Conservation (phyloP, 2,797 vertebrate species). For the Rhadinocentrus ornatus region DNA sequence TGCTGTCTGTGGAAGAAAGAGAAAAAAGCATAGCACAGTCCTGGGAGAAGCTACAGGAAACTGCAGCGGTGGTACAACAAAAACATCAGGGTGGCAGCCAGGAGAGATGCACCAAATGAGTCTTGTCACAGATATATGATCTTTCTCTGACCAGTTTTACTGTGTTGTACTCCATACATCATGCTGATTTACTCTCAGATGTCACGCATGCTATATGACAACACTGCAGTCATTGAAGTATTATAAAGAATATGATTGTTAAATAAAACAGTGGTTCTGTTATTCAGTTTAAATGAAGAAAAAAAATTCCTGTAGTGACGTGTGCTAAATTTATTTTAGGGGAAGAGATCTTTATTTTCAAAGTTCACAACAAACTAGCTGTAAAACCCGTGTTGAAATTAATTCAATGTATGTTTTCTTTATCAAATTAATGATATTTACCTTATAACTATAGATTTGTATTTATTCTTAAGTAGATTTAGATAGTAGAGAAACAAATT, state of each 20-base stretch:
- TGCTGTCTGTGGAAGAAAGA: constrained; percentile 51
- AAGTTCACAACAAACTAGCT: neutral
- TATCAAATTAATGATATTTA: neutral
- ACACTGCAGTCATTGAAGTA: no score
- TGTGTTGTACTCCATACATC: neutral
- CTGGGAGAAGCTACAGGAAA: constrained; percentile 59
- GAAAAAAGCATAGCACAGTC: constrained; percentile 44
- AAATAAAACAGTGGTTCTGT: neutral
- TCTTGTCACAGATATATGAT: neutral
- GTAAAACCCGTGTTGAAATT: neutral
- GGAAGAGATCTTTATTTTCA: neutral
- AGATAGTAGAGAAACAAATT: no score
- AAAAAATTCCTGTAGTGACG: neutral
- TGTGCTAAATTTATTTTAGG: neutral
- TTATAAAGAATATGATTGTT: no score
- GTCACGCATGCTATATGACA: no score
- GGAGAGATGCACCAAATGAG: constrained; percentile 6
- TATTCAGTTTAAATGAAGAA: neutral
- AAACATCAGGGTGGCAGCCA: constrained; percentile 14
- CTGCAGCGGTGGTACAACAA: constrained; percentile 11
- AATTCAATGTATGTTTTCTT: neutral
- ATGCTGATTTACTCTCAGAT: no score
- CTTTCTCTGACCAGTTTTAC: neutral
- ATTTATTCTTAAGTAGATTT: neutral
- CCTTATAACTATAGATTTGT: neutral